Conservation (phyloP, 2,113 vertebrate genomes). For the Antechinus flavipes region DNA sequence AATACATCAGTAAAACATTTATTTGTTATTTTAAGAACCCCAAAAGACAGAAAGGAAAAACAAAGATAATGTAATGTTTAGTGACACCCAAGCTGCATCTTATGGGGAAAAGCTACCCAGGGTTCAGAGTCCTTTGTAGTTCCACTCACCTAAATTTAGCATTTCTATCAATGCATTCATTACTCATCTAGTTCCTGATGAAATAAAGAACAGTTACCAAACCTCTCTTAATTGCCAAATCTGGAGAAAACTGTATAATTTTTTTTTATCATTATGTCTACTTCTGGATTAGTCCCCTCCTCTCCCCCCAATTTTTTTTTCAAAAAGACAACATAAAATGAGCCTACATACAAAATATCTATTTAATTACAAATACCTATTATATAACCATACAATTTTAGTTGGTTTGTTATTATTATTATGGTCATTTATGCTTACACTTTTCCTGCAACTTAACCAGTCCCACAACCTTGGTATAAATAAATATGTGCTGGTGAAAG, state of each 20-base stretch:
- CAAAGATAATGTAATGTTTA: background rate
- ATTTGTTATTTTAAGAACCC: background rate
- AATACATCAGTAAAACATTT: background rate
- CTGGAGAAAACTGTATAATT: background rate
- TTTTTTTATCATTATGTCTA: background rate
- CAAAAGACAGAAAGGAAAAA: background rate
- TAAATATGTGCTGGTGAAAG: background rate
- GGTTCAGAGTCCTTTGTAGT: background rate
- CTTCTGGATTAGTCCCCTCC: background rate
- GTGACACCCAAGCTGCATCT: background rate
- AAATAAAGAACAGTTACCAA: background rate
- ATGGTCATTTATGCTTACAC: background rate
- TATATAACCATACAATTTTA: background rate
- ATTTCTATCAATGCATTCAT: too few relatives aligned
- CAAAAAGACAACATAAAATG: background rate
- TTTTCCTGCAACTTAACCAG: background rate
- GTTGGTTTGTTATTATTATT: background rate
- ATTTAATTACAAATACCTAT: background rate
- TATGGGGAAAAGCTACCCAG: background rate
- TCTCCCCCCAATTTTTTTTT: background rate
- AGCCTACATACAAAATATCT: background rate
- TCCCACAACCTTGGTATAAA: background rate
- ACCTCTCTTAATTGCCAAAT: background rate
- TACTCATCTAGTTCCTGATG: background rate
- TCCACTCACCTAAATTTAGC: background rate